phyloP scores from a whole-genome alignment of 2,888 invertebrate genomes.

The Drosophila borborema region DNA sequence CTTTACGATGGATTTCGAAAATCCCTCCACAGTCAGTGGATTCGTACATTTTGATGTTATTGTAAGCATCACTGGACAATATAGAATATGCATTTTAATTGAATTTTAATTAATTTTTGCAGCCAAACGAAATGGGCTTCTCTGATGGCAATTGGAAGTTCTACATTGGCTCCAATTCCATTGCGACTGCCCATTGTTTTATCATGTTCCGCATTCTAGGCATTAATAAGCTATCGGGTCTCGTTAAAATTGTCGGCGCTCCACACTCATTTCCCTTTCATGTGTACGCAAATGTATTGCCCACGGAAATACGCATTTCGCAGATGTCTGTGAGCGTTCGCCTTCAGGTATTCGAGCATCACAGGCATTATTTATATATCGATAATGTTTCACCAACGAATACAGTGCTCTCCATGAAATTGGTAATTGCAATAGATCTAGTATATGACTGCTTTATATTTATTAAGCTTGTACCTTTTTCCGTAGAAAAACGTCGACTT shows the following conservation, averaged over 20 bases:
- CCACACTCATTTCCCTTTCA: conserved; percentile 66
- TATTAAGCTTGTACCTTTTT: background rate
- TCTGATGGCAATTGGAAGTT: conserved; percentile 74
- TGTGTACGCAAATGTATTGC: conserved; percentile 69
- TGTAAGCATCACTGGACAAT: conserved; percentile 52
- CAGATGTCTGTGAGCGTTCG: conserved; percentile 51
- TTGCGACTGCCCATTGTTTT: conserved; percentile 51
- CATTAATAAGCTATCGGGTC: conserved; percentile 64
- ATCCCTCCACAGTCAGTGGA: conserved; percentile 70
- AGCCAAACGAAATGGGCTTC: conserved; percentile 76
- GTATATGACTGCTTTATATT: background rate
- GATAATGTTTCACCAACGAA: conserved; percentile 77
- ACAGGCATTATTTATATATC: conserved; percentile 68
- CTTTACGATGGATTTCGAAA: conserved; percentile 75
- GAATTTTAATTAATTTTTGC: background rate
- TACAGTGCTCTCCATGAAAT: conserved; percentile 68
- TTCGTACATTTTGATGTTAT: conserved; percentile 80
- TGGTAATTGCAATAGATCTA: conserved; percentile 62
- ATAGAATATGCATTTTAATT: background rate
- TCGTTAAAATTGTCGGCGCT: conserved; percentile 77
- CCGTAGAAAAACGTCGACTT: conserved; percentile 51
- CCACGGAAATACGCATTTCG: conserved; percentile 64
- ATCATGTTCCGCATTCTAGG: conserved; percentile 71
- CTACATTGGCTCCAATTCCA: conserved; percentile 58
- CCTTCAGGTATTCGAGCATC: conserved; percentile 62